phyloP scores from a whole-genome alignment of 2,888 invertebrate species.

The Netelia fuscicornis region DNA sequence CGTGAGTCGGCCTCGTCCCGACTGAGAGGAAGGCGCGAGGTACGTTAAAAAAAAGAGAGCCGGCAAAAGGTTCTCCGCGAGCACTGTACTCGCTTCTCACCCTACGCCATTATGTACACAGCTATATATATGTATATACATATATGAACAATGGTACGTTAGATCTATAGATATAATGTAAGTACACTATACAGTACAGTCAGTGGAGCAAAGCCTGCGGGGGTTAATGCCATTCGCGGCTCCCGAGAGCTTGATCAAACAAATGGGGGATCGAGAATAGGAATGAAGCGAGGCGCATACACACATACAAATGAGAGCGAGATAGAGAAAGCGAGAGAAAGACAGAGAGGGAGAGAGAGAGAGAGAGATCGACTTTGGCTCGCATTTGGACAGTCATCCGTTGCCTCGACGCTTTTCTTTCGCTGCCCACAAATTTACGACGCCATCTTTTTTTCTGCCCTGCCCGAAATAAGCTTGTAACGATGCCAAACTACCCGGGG shows the following conservation, averaged over 20 bases:
- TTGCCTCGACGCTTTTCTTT: slow-evolving; percentile 41
- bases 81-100: slow-evolving; percentile 34
- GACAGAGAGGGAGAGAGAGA: background rate
- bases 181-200: slow-evolving; percentile 40
- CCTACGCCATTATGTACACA: slow-evolving; percentile 23
- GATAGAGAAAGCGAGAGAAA: too few relatives aligned
- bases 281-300: slow-evolving; percentile 43
- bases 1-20: slow-evolving; percentile 63
- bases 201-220: slow-evolving; percentile 64
- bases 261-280: slow-evolving; percentile 75
- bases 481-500: background rate
- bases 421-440: slow-evolving; percentile 10
- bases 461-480: background rate
- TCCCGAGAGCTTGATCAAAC: slow-evolving; percentile 76
- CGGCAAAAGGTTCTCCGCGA: slow-evolving; percentile 62
- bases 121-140: background rate
- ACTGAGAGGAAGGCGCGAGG: slow-evolving; percentile 49
- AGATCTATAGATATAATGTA: slow-evolving; percentile 6
- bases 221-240: slow-evolving; percentile 74
- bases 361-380: slow-evolving; percentile 56
- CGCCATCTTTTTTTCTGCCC: slow-evolving; percentile 41
- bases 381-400: slow-evolving; percentile 45
- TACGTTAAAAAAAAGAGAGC: slow-evolving; percentile 67
- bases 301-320: background rate
- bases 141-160: background rate